These are phyloP conservation scores for Andrena fulva DNA, from an alignment of 2,888 invertebrate species.

Conservation along the genomic window DNA sequence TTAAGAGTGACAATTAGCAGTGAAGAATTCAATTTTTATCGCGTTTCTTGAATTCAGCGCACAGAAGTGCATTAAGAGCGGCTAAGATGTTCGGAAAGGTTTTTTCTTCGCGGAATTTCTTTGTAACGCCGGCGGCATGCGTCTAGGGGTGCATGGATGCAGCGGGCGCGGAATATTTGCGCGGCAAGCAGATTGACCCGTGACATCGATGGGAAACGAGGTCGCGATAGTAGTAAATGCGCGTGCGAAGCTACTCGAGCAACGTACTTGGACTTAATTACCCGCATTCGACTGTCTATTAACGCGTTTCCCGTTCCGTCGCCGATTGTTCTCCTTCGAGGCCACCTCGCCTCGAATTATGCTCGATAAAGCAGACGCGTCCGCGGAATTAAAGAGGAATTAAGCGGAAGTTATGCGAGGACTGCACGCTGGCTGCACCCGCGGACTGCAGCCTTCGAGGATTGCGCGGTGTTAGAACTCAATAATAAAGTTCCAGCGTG, in stretches of 20 bases:
- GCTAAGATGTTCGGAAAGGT: not conserved
- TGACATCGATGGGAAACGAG: conserved; percentile 42
- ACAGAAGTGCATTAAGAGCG: too few species aligned
- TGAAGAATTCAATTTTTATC: too few species aligned
- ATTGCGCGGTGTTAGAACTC: conserved; percentile 21
- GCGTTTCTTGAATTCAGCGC: too few species aligned
- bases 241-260: conserved; percentile 40
- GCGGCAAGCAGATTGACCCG: conserved; percentile 2
- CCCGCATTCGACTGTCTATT: conserved; percentile 61
- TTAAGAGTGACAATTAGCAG: too few species aligned
- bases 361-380: not conserved
- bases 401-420: conserved; percentile 4
- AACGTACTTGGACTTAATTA: conserved; percentile 65
- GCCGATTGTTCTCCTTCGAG: not conserved
- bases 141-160: not conserved
- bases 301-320: conserved; percentile 43
- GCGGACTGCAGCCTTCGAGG: not conserved
- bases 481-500: conserved; percentile 27
- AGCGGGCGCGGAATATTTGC: conserved; percentile 1
- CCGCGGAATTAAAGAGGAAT: not conserved
- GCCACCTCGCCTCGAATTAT: not conserved
- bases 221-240: conserved; percentile 51
- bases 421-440: not conserved
- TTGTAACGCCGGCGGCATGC: conserved; percentile 1
- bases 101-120: conserved; percentile 40